Percentiles rank a stretch among this genome's conserved stretches.
Conservation (phyloP, 2,888 invertebrate species). For the Eurois occulta region DNA sequence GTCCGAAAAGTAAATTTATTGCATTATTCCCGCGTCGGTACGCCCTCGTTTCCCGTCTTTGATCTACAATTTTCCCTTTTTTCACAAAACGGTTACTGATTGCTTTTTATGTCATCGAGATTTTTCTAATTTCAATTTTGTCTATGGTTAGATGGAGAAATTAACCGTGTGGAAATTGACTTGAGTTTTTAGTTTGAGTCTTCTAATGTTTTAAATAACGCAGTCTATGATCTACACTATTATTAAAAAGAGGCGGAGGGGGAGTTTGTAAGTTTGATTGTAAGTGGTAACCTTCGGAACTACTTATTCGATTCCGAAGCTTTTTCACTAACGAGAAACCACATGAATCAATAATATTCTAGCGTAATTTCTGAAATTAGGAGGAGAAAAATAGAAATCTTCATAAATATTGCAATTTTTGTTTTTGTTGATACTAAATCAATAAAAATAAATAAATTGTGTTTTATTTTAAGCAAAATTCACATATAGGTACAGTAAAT, state of each 20-base stretch:
- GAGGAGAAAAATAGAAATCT: background rate
- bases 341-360: too few relatives aligned
- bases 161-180: constrained; percentile 59
- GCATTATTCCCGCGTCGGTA: constrained; percentile 82
- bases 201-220: background rate
- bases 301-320: background rate
- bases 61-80: constrained; percentile 80
- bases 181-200: constrained; percentile 38
- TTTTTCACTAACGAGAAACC: background rate
- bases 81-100: constrained; percentile 73
- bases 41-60: constrained; percentile 77
- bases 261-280: background rate
- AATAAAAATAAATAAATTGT: too few relatives aligned
- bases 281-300: background rate
- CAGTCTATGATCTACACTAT: background rate
- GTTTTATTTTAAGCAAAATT: too few relatives aligned
- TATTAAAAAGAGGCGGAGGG: background rate
- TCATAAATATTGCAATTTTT: background rate
- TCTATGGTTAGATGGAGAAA: constrained; percentile 60
- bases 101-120: constrained; percentile 79
- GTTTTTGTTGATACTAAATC: background rate
- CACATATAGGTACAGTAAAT: too few relatives aligned
- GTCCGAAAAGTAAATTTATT: constrained; percentile 83
- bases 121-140: constrained; percentile 69
- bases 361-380: background rate